Conservation (phyloP, 2,113 vertebrate species). For the Syngnathoides biaculeatus region DNA sequence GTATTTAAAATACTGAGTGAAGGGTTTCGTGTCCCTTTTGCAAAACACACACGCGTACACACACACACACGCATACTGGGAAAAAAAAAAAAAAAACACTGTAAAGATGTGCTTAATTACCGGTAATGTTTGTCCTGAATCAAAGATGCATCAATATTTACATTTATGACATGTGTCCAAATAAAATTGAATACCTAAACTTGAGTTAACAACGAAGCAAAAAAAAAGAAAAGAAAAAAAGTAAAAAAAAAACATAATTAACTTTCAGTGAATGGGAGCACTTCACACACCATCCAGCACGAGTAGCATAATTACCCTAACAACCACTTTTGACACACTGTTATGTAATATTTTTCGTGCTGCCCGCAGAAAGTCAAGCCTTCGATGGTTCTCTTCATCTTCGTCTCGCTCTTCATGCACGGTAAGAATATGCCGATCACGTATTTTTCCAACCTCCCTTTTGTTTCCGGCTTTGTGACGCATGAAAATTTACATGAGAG, state of each 20-base stretch:
- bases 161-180: no score
- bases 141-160: no score
- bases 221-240: background rate
- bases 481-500: background rate
- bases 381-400: constrained; percentile 53
- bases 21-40: background rate
- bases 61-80: no score
- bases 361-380: constrained; percentile 51
- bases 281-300: background rate
- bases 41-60: no score
- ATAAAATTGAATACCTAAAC: background rate
- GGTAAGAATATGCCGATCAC: constrained; percentile 31
- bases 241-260: background rate
- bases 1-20: no score
- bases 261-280: background rate
- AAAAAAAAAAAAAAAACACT: no score
- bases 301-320: constrained; percentile 25
- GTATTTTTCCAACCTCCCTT: background rate
- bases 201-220: background rate
- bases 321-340: constrained; percentile 42
- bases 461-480: background rate
- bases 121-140: no score
- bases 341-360: constrained; percentile 53
- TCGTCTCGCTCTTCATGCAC: constrained; percentile 49
- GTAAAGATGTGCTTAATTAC: no score